phyloP scores from a whole-genome alignment of 2,113 vertebrate genomes.

The Piprites chloris region DNA sequence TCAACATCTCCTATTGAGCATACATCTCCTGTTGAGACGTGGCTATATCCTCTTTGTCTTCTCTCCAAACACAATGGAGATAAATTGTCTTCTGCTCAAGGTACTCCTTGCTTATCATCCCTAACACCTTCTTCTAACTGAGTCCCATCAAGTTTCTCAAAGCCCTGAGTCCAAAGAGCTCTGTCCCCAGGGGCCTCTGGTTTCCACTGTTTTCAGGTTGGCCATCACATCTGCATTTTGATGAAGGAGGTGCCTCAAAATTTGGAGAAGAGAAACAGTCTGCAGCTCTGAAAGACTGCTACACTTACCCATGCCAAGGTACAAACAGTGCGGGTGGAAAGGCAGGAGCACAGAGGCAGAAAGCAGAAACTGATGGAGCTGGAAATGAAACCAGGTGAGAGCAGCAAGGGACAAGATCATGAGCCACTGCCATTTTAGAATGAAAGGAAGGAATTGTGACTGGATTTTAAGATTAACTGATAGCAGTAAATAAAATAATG shows the following conservation, averaged over 20 bases:
- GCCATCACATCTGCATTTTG: rapidly evolving
- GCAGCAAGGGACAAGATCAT: neutral
- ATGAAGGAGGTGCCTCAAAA: neutral
- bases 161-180: neutral
- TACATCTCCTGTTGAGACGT: neutral
- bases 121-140: neutral
- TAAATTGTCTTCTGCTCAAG: neutral
- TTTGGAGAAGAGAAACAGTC: neutral
- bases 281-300: neutral
- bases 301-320: rapidly evolving
- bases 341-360: neutral
- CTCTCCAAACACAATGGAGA: neutral
- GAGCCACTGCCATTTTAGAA: neutral
- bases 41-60: neutral
- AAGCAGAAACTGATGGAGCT: neutral
- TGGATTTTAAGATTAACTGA: neutral
- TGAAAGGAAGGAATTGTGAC: neutral
- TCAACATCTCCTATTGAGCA: neutral
- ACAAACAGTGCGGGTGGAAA: neutral
- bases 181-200: rapidly evolving
- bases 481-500: neutral
- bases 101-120: neutral
- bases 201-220: neutral
- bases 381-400: neutral
- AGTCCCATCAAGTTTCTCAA: neutral